A percentile compares a stretch with the other conserved stretches of the same genome.
These are phyloP conservation scores for Diabrotica virgifera DNA, from an alignment of 1,140 invertebrate species.

Conservation along the genomic window DNA sequence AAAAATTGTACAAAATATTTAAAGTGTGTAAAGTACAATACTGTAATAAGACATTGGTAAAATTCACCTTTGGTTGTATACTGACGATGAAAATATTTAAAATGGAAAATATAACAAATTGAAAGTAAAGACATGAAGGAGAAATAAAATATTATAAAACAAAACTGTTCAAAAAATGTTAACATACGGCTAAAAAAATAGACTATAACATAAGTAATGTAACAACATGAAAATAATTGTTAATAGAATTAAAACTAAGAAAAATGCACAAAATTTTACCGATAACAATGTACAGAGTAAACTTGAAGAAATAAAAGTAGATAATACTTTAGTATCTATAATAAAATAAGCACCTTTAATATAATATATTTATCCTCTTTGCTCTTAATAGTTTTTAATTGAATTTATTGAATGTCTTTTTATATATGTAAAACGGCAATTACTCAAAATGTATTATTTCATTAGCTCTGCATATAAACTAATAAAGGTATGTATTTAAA, in stretches of 20 bases:
- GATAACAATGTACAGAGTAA: slow-evolving; percentile 22
- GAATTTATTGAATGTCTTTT: too few relatives aligned
- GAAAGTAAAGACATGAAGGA: slow-evolving; percentile 20
- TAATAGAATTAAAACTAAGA: slow-evolving; percentile 30
- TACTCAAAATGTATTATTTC: too few relatives aligned
- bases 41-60: slow-evolving; percentile 19
- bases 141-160: slow-evolving; percentile 38
- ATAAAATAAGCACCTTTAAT: too few relatives aligned
- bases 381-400: too few relatives aligned
- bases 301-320: background rate
- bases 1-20: too few relatives aligned
- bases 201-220: slow-evolving; percentile 38
- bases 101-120: slow-evolving; percentile 20
- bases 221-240: slow-evolving; percentile 31
- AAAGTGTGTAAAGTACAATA: background rate
- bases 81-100: slow-evolving; percentile 18
- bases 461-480: too few relatives aligned
- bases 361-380: too few relatives aligned
- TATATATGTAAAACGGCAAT: too few relatives aligned
- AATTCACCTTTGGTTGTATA: slow-evolving; percentile 18
- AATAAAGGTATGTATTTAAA: too few relatives aligned
- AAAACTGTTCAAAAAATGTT: slow-evolving; percentile 34
- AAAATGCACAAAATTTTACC: slow-evolving; percentile 34
- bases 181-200: slow-evolving; percentile 37
- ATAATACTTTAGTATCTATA: too few relatives aligned